Base-by-base conservation (phyloP, 2,113 vertebrate genomes). In the Channa argus region DNA sequence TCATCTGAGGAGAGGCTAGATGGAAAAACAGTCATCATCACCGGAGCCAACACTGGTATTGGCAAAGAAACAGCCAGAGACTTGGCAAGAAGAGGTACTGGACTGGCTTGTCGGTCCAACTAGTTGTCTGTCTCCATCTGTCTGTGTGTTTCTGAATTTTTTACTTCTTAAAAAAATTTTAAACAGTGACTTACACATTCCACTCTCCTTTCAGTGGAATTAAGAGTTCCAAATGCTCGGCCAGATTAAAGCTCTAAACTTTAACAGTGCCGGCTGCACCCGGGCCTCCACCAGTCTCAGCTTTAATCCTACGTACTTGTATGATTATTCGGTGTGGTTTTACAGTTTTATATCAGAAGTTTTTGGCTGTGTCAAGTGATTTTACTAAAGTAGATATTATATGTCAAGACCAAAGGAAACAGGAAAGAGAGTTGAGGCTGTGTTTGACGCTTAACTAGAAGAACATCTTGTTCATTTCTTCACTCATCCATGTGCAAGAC, bases 41-140 rank as follows among this genome's bases (percentile, higher is more conserved):
- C 94, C 1, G 94, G 94, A 60, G 93, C 94, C 41, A 95, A 95
- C 86, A 93, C 93, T 34, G 94, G 94, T 12, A 94, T 95, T 49
- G 94, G 94, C 62, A 95, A 94, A 73, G 94, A 95, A 78, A 94
- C 94, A 0, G 89, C 94, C 41, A 88, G 84, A 41, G 94, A 94
- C 70, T 79, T 95, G 71, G 94, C 93, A 33, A 89, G 84, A 77
- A 92, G 94, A 94, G 94, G 94, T 94, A 91, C 24, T 5, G 51
- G 7, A 11, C n/a, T 4, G 24, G 10, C 33, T 52, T 53, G 55
- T 66, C 50, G 45, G 38, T 43, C 55, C 60, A 45, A 14, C 58
- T 55, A 43, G 1, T 9, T 49, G 13, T 61, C 15, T 51, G 12
- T 58, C 41, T 49, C 13, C 49, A 6, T 45, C 46, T 52, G 59